Base-by-base conservation (phyloP, 92 coral and sea anemone genomes). In the Diadumene lineata region DNA sequence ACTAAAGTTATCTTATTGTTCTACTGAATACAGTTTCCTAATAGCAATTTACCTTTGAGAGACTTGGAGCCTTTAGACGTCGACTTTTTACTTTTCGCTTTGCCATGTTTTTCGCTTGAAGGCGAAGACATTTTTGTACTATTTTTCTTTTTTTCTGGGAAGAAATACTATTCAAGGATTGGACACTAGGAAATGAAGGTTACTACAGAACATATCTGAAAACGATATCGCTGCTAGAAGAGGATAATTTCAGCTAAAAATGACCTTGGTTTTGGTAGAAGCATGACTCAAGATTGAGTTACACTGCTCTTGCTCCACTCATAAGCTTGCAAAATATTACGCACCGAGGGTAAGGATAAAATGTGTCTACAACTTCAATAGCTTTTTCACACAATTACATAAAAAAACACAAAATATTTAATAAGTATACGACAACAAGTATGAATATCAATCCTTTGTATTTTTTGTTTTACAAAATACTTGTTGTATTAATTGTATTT, bases 41-140 rank as follows among this genome's bases (percentile, higher is more conserved):
- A 8, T 26, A 25, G 26, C 23, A 26, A 10, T 71, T 22, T 50
- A 86, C 91, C 96, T 90, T 86, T 90, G 24, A 74, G 76, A 30
- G 76, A 78, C 66, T 81, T 84, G 21, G 89, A 44, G 77, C 77
- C 25, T 62, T 86, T 96, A 31, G 78, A 74, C 28, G 55, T 34
- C 29, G 87, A 79, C 70, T 92, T 92, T 63, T 85, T 89, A 65
- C 73, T 77, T 73, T 81, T 96, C 50, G 74, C 72, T 85, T 83
- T 89, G 74, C 73, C 76, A 66, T 85, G 85, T 87, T 91, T 91
- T 69, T 91, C 97, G 68, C 80, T 81, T 18, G 34, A 11, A 23
- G 77, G 77, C 23, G 77, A 46, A 27, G 77, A 72, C 77, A 72
- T 72, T 24, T 72, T 68, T 57, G 23, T 48, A 18, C 27, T 27